Evolutionary conservation across 1,140 invertebrate genomes (phyloP).

Genomic region (Drosophila oshimai): DNA sequence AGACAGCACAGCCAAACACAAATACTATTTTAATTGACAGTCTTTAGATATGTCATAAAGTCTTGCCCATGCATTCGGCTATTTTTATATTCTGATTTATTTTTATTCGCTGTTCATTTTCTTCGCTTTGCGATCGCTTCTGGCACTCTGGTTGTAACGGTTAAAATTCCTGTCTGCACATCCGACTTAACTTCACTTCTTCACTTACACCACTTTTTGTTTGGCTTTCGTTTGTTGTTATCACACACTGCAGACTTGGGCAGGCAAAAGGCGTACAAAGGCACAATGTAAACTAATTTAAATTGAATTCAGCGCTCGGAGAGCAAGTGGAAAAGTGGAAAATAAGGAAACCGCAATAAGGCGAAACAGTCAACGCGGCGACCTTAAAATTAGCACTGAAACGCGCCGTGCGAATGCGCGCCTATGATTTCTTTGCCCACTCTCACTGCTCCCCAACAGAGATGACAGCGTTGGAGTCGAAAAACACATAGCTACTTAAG

Average conservation of each 20-base stretch:
- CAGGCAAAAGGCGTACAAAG: slow-evolving; percentile 44
- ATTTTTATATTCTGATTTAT: slow-evolving; percentile 17
- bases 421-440: slow-evolving; percentile 61
- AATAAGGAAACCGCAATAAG: slow-evolving; percentile 61
- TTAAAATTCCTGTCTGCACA: slow-evolving; percentile 29
- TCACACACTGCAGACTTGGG: slow-evolving; percentile 34
- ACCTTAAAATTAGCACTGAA: slow-evolving; percentile 78
- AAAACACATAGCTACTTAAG: no score
- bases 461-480: neutral
- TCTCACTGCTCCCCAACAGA: slow-evolving; percentile 14
- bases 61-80: slow-evolving; percentile 22
- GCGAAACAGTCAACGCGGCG: slow-evolving; percentile 69
- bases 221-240: slow-evolving; percentile 18
- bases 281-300: slow-evolving; percentile 69
- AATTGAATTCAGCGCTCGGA: slow-evolving; percentile 55
- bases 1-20: neutral
- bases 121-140: neutral
- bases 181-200: slow-evolving; percentile 26
- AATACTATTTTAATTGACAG: slow-evolving; percentile 19
- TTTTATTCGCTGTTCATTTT: neutral
- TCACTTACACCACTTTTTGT: slow-evolving; percentile 6
- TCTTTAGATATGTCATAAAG: slow-evolving; percentile 33
- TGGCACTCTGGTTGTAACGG: slow-evolving; percentile 16
- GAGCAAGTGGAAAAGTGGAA: slow-evolving; percentile 51
- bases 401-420: slow-evolving; percentile 55